A percentile compares a stretch with the other conserved stretches of the same genome.
Conservation (phyloP, 2,113 vertebrate genomes). For the Sapayoa aenigma region DNA sequence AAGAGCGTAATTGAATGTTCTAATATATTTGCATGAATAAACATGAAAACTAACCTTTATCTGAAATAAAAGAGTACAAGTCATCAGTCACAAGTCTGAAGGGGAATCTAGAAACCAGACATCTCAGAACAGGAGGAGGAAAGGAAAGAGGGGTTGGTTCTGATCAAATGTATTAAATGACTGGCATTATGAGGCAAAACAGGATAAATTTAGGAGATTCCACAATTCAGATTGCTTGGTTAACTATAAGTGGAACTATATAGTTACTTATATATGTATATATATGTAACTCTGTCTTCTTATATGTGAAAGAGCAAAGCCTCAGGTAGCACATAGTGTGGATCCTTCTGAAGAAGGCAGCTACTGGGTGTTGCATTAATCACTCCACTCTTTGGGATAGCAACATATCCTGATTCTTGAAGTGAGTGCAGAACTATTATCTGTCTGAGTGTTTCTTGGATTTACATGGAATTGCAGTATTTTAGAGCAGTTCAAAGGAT, state of each 20-base stretch:
- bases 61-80: neutral
- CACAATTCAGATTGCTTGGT: neutral
- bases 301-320: accelerated
- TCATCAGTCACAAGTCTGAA: neutral
- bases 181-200: neutral
- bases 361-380: neutral
- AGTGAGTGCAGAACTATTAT: neutral
- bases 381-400: neutral
- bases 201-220: neutral
- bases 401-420: neutral
- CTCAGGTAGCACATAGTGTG: neutral
- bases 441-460: neutral
- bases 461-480: neutral
- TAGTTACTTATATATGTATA: no score
- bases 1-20: neutral
- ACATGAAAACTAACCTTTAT: neutral
- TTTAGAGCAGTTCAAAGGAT: neutral
- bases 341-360: neutral
- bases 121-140: neutral
- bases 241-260: neutral
- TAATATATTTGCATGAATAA: neutral
- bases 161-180: neutral
- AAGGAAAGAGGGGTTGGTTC: neutral
- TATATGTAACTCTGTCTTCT: neutral
- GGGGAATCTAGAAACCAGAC: neutral